phyloP scores from a whole-genome alignment of 2,888 invertebrate genomes.

The Rhyacophila evoluta region DNA sequence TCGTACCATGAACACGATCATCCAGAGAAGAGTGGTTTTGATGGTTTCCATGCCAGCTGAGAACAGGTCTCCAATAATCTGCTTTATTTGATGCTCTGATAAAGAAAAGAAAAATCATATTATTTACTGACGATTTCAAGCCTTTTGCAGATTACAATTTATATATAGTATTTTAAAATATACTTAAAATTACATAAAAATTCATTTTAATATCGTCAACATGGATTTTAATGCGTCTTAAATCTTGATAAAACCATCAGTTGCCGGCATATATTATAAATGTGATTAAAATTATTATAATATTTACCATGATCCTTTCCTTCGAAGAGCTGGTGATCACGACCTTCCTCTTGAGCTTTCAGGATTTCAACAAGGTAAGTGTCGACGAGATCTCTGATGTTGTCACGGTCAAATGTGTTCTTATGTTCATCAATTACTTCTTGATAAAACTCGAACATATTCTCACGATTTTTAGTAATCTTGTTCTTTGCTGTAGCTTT shows the following conservation, averaged over 20 bases:
- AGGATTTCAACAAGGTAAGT: slow-evolving; percentile 88
- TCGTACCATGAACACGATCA: slow-evolving; percentile 87
- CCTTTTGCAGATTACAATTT: no score
- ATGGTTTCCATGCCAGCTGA: slow-evolving; percentile 95
- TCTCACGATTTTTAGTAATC: slow-evolving; percentile 78
- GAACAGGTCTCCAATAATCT: slow-evolving; percentile 91
- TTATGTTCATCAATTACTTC: slow-evolving; percentile 87
- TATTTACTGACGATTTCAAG: no score
- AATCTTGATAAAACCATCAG: no score
- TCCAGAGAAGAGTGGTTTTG: slow-evolving; percentile 90
- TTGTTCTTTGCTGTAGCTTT: slow-evolving; percentile 74
- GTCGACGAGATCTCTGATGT: slow-evolving; percentile 87
- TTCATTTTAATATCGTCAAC: no score
- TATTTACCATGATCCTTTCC: slow-evolving; percentile 89
- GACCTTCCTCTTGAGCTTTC: slow-evolving; percentile 82
- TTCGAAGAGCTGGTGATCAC: slow-evolving; percentile 80
- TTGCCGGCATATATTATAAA: no score
- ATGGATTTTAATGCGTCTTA: no score
- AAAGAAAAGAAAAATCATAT: slow-evolving; percentile 57
- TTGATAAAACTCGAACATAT: slow-evolving; percentile 88
- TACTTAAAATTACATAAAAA: no score
- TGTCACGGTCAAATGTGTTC: slow-evolving; percentile 78
- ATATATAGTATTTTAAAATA: no score
- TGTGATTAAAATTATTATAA: no score
- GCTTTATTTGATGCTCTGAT: slow-evolving; percentile 89